Evolutionary conservation across 2,113 vertebrate genomes (phyloP).

Genomic region (Delphinapterus leucas): DNA sequence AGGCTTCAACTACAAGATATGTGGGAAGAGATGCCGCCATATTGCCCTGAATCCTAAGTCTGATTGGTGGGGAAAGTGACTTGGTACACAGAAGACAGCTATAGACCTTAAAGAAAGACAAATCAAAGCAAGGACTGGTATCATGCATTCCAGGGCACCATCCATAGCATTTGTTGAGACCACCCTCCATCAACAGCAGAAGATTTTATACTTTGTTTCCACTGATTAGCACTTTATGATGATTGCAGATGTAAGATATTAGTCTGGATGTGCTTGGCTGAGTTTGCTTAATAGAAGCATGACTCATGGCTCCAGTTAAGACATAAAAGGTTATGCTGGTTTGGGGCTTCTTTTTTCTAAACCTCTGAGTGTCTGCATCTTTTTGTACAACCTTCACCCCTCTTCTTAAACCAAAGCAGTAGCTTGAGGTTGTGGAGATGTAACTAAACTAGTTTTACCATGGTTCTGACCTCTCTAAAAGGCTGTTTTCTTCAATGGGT

Average conservation of each 20-base stretch:
- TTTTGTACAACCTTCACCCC: not conserved
- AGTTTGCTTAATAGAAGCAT: constrained; percentile 25
- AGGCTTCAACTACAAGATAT: not conserved
- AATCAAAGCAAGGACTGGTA: not conserved
- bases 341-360: not conserved
- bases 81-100: not conserved
- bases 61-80: not conserved
- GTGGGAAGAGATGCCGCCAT: not conserved
- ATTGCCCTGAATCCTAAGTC: not conserved
- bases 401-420: not conserved
- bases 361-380: not conserved
- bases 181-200: not conserved
- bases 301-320: not conserved
- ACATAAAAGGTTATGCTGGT: not conserved
- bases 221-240: not conserved
- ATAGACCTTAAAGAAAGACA: not conserved
- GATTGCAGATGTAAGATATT: not conserved
- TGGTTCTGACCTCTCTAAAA: not conserved
- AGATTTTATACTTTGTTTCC: not conserved
- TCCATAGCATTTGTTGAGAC: not conserved
- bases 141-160: not conserved
- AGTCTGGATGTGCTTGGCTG: not conserved
- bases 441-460: not conserved
- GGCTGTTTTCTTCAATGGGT: not conserved
- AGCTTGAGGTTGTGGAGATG: not conserved